Conservation (phyloP, 2,113 vertebrate genomes). For the Arizona elegans region DNA sequence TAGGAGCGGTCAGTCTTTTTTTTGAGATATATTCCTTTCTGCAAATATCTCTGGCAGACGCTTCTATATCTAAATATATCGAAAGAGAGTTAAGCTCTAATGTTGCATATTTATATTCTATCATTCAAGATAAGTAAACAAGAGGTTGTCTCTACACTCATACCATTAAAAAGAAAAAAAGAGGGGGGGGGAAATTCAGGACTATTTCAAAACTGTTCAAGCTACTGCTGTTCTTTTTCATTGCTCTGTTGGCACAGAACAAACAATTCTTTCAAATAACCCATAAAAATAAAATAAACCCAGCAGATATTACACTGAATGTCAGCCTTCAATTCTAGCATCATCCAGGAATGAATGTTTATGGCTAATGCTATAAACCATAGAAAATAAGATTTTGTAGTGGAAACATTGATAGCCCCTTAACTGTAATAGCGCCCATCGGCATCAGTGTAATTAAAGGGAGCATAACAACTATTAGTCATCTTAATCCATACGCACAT, state of each 20-base stretch:
- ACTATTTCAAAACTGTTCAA: conserved; percentile 38
- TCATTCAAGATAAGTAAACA: not conserved
- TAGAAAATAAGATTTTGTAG: conserved; percentile 40
- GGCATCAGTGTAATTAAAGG: conserved; percentile 55
- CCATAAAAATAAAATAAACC: conserved; percentile 33
- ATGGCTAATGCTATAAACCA: conserved; percentile 10
- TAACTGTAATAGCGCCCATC: conserved; percentile 51
- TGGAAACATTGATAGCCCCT: conserved; percentile 51
- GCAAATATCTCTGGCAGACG: not conserved
- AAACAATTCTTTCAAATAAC: conserved; percentile 44
- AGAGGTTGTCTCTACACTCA: not conserved
- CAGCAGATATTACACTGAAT: conserved; percentile 12
- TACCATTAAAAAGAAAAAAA: not conserved
- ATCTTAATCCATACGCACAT: conserved; percentile 57
- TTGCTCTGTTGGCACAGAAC: conserved; percentile 14
- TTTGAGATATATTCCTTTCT: not conserved
- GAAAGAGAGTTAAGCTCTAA: not conserved
- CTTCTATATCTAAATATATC: not conserved
- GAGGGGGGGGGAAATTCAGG: too few relatives aligned
- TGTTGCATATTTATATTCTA: not conserved
- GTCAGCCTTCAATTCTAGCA: conserved; percentile 11
- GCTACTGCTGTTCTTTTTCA: conserved; percentile 36
- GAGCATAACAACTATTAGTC: conserved; percentile 53
- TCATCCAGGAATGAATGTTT: conserved; percentile 15
- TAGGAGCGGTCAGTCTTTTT: not conserved